A percentile compares a stretch with the other conserved stretches of the same genome.
phyloP scores from a whole-genome alignment of 2,888 invertebrate species.

The Notodonta ziczac region DNA sequence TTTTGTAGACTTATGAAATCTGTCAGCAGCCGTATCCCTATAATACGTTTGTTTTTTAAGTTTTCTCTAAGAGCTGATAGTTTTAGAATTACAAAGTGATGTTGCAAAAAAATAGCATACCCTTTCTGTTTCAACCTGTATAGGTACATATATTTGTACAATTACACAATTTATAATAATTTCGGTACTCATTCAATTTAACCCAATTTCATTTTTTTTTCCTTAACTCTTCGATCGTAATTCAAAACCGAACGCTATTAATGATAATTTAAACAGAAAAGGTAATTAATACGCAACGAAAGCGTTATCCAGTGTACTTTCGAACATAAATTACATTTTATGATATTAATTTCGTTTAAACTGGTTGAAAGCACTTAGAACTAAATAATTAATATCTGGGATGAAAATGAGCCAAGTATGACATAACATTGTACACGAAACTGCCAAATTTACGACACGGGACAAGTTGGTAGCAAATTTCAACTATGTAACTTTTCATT shows the following conservation, averaged over 20 bases:
- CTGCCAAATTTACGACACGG: conserved; percentile 39
- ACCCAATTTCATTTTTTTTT: too few species aligned
- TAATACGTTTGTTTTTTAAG: too few species aligned
- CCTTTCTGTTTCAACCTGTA: too few species aligned
- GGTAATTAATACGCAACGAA: conserved; percentile 35
- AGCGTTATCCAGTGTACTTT: conserved; percentile 30
- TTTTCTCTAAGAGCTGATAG: too few species aligned
- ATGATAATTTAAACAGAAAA: conserved; percentile 24
- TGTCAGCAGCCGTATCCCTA: too few species aligned
- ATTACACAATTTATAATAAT: too few species aligned
- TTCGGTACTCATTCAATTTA: too few species aligned
- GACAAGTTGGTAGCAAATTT: conserved; percentile 21
- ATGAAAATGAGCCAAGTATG: conserved; percentile 51
- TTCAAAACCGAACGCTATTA: not conserved
- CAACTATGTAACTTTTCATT: conserved; percentile 26
- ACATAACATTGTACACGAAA: conserved; percentile 38
- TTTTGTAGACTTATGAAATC: too few species aligned
- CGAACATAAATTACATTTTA: conserved; percentile 34
- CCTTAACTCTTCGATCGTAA: not conserved
- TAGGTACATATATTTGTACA: too few species aligned
- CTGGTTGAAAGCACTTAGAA: conserved; percentile 35
- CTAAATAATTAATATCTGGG: conserved; percentile 46
- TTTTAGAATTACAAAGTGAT: too few species aligned
- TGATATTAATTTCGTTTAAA: conserved; percentile 33
- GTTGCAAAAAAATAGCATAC: too few species aligned